Percentiles rank a stretch among this genome's conserved stretches.
These are phyloP conservation scores for Philereme transversata DNA, from an alignment of 2,888 invertebrate species.

Conservation along the genomic window DNA sequence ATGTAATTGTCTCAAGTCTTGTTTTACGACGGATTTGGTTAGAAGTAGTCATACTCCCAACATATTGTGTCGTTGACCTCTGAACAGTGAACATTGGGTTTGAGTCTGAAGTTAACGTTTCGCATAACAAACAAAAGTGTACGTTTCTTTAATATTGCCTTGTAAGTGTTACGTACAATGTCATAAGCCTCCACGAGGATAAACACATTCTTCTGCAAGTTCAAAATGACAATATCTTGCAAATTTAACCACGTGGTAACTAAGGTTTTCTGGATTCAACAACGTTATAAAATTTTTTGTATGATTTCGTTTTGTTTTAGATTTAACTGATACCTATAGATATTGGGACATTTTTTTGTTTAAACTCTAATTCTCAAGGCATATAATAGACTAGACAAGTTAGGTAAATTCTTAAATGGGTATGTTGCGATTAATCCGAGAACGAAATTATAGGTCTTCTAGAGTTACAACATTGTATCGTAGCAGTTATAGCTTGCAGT, in stretches of 20 bases:
- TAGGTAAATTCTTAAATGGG: constrained; percentile 15
- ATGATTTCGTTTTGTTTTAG: too few relatives aligned
- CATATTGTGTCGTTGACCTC: constrained; percentile 68
- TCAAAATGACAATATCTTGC: constrained; percentile 7
- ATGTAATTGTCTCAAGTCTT: constrained; percentile 43
- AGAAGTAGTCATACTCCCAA: constrained; percentile 41
- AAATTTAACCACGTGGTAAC: constrained; percentile 13
- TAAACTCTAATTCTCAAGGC: constrained; percentile 1
- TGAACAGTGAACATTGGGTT: constrained; percentile 57
- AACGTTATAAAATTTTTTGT: neutral
- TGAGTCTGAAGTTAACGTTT: constrained; percentile 56
- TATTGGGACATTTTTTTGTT: neutral
- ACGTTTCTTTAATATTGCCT: constrained; percentile 27
- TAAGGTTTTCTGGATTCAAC: constrained; percentile 3
- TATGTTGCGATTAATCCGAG: constrained; percentile 27
- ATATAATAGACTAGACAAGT: constrained; percentile 13
- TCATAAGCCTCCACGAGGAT: constrained; percentile 20
- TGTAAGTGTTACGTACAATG: constrained; percentile 33
- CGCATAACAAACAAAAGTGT: constrained; percentile 63
- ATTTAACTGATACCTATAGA: too few relatives aligned
- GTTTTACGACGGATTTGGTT: constrained; percentile 28
- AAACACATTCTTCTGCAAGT: constrained; percentile 11
- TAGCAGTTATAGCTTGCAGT: constrained; percentile 45
- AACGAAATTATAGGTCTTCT: constrained; percentile 43
- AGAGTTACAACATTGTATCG: constrained; percentile 46